A percentile compares a stretch with the other conserved stretches of the same genome.
These are phyloP conservation scores for Drosophila serrata DNA, from an alignment of 1,140 invertebrate genomes.

Conservation along the genomic window DNA sequence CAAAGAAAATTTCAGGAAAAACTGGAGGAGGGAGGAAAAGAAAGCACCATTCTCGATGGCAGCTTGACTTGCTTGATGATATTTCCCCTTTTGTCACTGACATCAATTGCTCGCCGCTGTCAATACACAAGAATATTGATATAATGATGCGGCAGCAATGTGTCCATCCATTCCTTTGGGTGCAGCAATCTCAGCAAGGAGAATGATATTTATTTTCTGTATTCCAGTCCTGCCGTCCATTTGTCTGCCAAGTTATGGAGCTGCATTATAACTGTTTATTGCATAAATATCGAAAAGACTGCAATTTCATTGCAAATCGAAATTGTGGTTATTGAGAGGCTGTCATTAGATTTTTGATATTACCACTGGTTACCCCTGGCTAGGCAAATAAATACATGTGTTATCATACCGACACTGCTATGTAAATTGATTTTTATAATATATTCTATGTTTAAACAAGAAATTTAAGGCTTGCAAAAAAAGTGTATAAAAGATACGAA, in stretches of 20 bases:
- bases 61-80: slow-evolving; percentile 60
- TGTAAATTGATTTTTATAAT: neutral
- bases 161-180: slow-evolving; percentile 10
- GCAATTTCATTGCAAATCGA: slow-evolving; percentile 14
- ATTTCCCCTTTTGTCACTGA: slow-evolving; percentile 50
- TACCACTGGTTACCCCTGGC: neutral
- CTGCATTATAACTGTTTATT: slow-evolving; percentile 24
- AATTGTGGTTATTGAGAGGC: slow-evolving; percentile 1
- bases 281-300: neutral
- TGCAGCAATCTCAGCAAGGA: slow-evolving; percentile 5
- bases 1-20: neutral
- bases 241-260: slow-evolving; percentile 14
- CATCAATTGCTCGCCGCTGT: slow-evolving; percentile 56
- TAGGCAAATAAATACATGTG: neutral
- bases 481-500: neutral
- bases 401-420: no score
- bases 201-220: slow-evolving; percentile 23
- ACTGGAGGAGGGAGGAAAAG: neutral
- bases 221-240: neutral
- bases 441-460: neutral
- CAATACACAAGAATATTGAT: slow-evolving; percentile 48
- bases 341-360: neutral
- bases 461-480: neutral
- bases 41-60: slow-evolving; percentile 20
- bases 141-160: slow-evolving; percentile 31